Evolutionary conservation across 1,140 invertebrate species (phyloP).

Genomic region (Dolichoris vasculosae): DNA sequence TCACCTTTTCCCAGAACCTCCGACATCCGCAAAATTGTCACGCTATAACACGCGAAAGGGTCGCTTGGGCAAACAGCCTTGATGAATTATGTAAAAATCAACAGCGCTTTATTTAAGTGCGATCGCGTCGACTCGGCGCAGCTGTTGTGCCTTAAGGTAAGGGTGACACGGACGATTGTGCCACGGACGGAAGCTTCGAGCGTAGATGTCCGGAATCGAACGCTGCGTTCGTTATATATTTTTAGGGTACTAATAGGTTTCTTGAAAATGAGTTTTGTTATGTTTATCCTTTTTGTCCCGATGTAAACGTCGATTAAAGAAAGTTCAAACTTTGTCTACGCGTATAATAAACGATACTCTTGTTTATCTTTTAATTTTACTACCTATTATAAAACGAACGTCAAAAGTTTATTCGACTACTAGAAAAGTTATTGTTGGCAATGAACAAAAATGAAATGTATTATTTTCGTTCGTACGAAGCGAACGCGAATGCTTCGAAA

Average conservation of each 20-base stretch:
- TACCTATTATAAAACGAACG: not conserved
- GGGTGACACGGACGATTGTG: not conserved
- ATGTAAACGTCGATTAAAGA: not conserved
- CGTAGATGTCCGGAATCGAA: not conserved
- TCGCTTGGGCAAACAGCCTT: constrained; percentile 72
- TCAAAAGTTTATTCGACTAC: not conserved
- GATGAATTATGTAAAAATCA: constrained; percentile 74
- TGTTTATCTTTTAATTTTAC: not conserved
- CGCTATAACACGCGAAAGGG: constrained; percentile 60
- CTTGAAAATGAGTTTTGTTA: not conserved
- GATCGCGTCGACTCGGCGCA: not conserved
- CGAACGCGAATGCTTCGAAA: too few species aligned
- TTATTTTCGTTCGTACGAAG: too few species aligned
- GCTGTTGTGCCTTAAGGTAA: not conserved
- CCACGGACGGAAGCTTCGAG: not conserved
- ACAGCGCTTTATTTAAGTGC: constrained; percentile 60
- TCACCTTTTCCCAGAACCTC: constrained; percentile 64
- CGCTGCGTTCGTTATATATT: not conserved
- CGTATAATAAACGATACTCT: not conserved
- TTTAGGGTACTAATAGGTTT: not conserved
- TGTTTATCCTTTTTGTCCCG: too few species aligned
- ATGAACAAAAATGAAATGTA: too few species aligned
- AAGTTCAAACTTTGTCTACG: not conserved
- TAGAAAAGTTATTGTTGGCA: too few species aligned
- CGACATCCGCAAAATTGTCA: not conserved